Evolutionary conservation across 2,113 vertebrate species (phyloP), one percentile per base, ranked within the genome.

Genomic region (Lophochroa leadbeateri): DNA sequence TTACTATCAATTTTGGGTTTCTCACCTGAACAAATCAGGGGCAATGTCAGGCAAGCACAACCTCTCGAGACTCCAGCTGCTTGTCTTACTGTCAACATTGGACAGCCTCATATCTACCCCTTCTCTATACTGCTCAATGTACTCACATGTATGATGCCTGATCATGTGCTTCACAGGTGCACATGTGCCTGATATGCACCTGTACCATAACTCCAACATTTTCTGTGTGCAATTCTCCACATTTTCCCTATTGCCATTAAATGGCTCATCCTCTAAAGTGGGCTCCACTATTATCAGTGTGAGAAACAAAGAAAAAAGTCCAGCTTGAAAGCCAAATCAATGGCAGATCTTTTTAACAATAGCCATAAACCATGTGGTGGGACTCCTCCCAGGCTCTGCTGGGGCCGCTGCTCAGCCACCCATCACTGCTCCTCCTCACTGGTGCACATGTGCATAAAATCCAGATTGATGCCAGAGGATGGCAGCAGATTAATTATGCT

Each of bases 161-260:
- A 16, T 9, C 28, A 24, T 2, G 20, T 23, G 11, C 41, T 68
- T 81, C 82, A 75, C 11, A 55, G 17, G 10, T 47, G 41, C 10
- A 29, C 0, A 0, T 35, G 21, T 25, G 10, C 53, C 20, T 86
- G 77, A 65, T 15, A 61, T n/a, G 29, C 23, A 67, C 28, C n/a
- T 47, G 27, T 55, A 28, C 31, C 65, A 49, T 10, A 93, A 37
- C 1, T 12, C 44, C 11, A 13, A 52, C 61, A 55, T 47, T 50
- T 41, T 39, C 49, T n/a, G 35, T 1, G 7, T 23, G 11, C 16
- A 77, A 5, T 43, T 77, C 28, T 70, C 74, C 43, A 70, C 21
- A 37, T 75, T 89, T 77, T 89, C 35, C 7, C 39, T 5, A 6
- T 64, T 76, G 33, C 11, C 31, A 9, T 33, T 50, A 81, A 69